Evolutionary conservation across 2,113 vertebrate species (phyloP).

Genomic region (Ornithorhynchus anatinus): DNA sequence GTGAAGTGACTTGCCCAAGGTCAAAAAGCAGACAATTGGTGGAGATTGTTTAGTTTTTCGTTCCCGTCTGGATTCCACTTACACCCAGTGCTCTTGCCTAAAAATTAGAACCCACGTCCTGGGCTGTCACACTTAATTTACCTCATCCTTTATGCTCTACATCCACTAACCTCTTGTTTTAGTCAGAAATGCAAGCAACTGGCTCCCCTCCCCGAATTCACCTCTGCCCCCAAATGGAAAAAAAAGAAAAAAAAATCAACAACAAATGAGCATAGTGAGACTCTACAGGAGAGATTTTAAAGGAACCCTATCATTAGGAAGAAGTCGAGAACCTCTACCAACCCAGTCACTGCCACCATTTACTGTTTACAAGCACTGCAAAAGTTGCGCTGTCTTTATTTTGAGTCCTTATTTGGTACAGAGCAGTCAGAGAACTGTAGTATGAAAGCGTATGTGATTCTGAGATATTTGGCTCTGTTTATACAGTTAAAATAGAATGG

Average conservation of each 20-base stretch:
- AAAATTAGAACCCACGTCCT: too few species aligned
- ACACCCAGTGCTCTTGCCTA: too few species aligned
- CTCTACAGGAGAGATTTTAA: constrained; percentile 3
- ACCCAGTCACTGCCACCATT: constrained; percentile 32
- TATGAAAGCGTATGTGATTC: neutral
- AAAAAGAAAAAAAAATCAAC: neutral
- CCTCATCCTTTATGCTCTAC: too few species aligned
- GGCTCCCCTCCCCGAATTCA: too few species aligned
- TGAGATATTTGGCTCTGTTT: constrained; percentile 49
- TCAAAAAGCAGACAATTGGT: too few species aligned
- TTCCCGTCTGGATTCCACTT: too few species aligned
- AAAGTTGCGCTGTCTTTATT: constrained; percentile 50
- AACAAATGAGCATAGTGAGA: too few species aligned
- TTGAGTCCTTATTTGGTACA: constrained; percentile 64
- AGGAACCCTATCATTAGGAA: constrained; percentile 16
- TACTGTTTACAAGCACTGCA: constrained; percentile 45
- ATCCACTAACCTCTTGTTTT: too few species aligned
- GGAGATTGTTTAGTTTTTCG: too few species aligned
- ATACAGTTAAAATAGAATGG: constrained; percentile 43
- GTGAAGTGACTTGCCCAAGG: too few species aligned
- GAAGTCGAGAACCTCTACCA: neutral
- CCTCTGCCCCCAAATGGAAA: too few species aligned
- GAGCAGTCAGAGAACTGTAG: constrained; percentile 27
- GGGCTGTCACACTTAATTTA: too few species aligned
- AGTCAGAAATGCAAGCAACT: neutral